phyloP scores from a whole-genome alignment of 30 jellyfish, hydroid and myxozoan species.

The Clytia hemisphaerica region DNA sequence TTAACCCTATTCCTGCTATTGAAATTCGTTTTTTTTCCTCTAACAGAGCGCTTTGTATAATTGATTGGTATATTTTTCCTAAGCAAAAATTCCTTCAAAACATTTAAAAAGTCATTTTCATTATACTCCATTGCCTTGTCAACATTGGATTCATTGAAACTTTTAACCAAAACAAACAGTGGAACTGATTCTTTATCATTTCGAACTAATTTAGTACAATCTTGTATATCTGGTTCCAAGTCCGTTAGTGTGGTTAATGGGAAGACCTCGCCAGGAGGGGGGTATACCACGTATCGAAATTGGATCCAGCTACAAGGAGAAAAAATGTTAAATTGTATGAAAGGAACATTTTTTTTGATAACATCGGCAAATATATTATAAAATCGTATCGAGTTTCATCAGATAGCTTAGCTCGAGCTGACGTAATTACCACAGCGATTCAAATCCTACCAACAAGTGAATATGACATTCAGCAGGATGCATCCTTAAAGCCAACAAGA shows the following conservation, averaged over 20 bases:
- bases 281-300: background rate
- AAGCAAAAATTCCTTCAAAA: too few relatives aligned
- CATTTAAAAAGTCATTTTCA: too few relatives aligned
- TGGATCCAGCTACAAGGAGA: conserved; percentile 5
- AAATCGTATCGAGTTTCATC: conserved; percentile 1
- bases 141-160: too few relatives aligned
- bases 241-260: conserved; percentile 6
- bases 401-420: too few relatives aligned
- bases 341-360: conserved; percentile 1
- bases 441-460: background rate
- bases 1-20: too few relatives aligned
- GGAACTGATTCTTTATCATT: too few relatives aligned
- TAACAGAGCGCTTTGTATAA: too few relatives aligned
- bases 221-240: conserved; percentile 6
- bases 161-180: too few relatives aligned
- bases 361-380: conserved; percentile 11
- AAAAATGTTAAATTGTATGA: background rate
- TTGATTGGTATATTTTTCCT: too few relatives aligned
- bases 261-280: conserved; percentile 13
- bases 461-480: background rate
- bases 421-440: background rate
- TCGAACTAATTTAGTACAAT: background rate
- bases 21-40: too few relatives aligned
- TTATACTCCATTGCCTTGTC: too few relatives aligned
- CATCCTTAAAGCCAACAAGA: background rate